A percentile compares a stretch with the other conserved stretches of the same genome.
phyloP scores from a whole-genome alignment of 2,888 invertebrate genomes.

The Mythimna loreyi region DNA sequence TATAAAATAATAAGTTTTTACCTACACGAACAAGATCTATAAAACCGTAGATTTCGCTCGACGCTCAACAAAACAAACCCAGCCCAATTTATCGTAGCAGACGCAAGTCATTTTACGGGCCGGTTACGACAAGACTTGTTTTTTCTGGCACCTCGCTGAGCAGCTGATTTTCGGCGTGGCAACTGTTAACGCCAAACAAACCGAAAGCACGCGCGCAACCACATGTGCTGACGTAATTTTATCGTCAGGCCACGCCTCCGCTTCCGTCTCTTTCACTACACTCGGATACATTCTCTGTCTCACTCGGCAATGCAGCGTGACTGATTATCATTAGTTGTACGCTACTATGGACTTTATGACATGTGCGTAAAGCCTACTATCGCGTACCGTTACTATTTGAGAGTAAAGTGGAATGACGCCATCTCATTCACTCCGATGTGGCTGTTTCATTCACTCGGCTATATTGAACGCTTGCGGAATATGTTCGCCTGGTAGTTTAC shows the following conservation, averaged over 20 bases:
- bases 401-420: conserved; percentile 61
- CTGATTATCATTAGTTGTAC: conserved; percentile 68
- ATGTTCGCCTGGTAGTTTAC: conserved; percentile 89
- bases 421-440: conserved; percentile 72
- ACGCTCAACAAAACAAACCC: conserved; percentile 51
- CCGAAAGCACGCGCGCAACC: conserved; percentile 79
- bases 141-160: conserved; percentile 74
- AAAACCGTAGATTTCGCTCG: conserved; percentile 30
- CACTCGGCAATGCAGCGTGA: conserved; percentile 80
- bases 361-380: conserved; percentile 69
- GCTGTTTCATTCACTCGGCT: conserved; percentile 70
- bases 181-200: conserved; percentile 81
- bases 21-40: conserved; percentile 17
- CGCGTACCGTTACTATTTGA: conserved; percentile 55
- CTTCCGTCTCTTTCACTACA: conserved; percentile 73
- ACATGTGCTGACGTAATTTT: conserved; percentile 85
- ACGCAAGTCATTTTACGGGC: conserved; percentile 58
- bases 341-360: conserved; percentile 69
- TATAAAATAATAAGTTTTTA: conserved; percentile 38
- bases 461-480: conserved; percentile 71
- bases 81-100: conserved; percentile 51
- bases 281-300: conserved; percentile 67
- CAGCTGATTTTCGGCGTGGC: conserved; percentile 89
- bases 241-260: conserved; percentile 78
- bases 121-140: conserved; percentile 68